phyloP scores from a whole-genome alignment of 2,113 vertebrate species.

The Conger conger region DNA sequence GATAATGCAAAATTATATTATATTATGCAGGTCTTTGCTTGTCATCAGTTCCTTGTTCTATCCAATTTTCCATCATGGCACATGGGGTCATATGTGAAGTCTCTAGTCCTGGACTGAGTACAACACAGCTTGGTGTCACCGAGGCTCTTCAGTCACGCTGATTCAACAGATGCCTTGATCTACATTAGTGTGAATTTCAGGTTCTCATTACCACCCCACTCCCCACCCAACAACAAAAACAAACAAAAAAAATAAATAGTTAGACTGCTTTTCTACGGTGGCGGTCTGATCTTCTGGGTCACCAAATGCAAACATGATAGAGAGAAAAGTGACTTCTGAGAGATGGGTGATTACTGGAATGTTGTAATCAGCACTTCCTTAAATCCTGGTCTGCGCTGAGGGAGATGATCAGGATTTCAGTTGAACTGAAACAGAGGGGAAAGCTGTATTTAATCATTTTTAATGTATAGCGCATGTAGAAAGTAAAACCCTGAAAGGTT shows the following conservation, averaged over 20 bases:
- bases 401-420: slow-evolving; percentile 18
- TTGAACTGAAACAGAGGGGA: slow-evolving; percentile 21
- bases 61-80: background rate
- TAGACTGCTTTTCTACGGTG: background rate
- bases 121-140: background rate
- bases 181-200: background rate
- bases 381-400: slow-evolving; percentile 7
- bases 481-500: background rate
- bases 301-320: slow-evolving; percentile 6
- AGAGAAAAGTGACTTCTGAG: slow-evolving; percentile 5
- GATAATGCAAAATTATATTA: background rate
- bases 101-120: background rate
- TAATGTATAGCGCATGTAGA: background rate
- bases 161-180: background rate
- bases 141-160: background rate
- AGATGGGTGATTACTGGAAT: background rate
- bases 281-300: no score
- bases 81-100: background rate
- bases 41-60: background rate
- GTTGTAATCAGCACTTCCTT: background rate
- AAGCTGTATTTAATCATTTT: background rate
- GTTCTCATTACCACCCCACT: background rate
- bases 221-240: background rate
- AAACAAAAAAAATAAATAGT: background rate
- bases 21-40: background rate